Conservation (phyloP, 2,797 vertebrate species). For the Melanotaenia boesemani region DNA sequence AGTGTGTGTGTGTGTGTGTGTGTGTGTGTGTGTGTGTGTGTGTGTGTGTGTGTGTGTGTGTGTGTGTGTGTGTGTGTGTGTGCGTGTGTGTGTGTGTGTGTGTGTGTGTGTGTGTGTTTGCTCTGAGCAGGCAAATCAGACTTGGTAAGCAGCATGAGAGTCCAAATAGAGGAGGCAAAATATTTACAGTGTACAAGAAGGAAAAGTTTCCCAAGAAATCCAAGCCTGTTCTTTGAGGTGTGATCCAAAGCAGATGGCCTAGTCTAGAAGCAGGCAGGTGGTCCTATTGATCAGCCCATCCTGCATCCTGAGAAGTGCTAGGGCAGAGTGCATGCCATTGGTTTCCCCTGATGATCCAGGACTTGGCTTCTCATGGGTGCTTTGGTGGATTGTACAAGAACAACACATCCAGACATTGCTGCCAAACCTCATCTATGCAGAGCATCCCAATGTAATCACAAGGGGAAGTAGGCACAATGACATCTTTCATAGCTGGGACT, state of each 20-base stretch:
- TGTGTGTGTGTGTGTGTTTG: constrained; percentile 2
- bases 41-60: constrained; percentile 13
- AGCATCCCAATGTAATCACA: constrained; percentile 40
- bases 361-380: constrained; percentile 60
- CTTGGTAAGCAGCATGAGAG: constrained; percentile 68
- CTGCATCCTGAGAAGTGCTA: constrained; percentile 63
- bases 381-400: constrained; percentile 54
- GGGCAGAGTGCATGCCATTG: constrained; percentile 38
- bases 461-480: constrained; percentile 43
- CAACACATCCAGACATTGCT: constrained; percentile 51
- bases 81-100: constrained; percentile 19
- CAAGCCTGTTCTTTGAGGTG: constrained; percentile 75
- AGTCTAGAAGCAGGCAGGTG: constrained; percentile 67
- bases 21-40: no score
- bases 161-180: constrained; percentile 68
- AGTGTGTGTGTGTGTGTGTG: constrained; percentile 16
- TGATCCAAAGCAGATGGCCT: constrained; percentile 62
- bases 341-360: constrained; percentile 51
- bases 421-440: constrained; percentile 63
- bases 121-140: constrained; percentile 59
- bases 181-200: constrained; percentile 77
- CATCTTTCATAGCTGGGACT: constrained; percentile 33
- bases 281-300: constrained; percentile 59
- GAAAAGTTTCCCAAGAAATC: constrained; percentile 78
- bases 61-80: constrained; percentile 22